A percentile compares a stretch with the other conserved stretches of the same genome.
phyloP scores from a whole-genome alignment of 1,140 invertebrate species.

The Zeugodacus cucurbitae region DNA sequence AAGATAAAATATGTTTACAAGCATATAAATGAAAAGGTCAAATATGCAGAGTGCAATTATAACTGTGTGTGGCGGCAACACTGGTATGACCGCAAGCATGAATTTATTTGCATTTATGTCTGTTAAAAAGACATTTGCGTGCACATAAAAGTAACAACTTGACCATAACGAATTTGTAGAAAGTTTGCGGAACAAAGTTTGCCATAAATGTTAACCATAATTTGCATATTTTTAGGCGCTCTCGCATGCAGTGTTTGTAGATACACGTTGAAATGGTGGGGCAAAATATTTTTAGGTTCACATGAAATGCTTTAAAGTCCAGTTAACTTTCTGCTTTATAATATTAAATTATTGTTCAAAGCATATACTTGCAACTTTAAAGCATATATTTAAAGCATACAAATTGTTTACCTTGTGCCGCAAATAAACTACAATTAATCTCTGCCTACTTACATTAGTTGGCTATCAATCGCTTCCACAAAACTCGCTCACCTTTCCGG shows the following conservation, averaged over 20 bases:
- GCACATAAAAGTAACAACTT: neutral
- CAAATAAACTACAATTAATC: neutral
- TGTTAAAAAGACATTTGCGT: neutral
- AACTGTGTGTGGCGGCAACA: neutral
- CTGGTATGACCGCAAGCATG: neutral
- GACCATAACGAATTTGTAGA: neutral
- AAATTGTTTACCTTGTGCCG: neutral
- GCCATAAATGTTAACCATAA: neutral
- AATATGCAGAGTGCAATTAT: neutral
- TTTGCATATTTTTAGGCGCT: slow-evolving; percentile 17
- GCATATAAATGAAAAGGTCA: neutral
- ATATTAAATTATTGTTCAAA: too few relatives aligned
- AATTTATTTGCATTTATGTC: neutral
- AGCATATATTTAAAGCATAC: neutral
- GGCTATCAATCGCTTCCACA: neutral
- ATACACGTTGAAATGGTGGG: neutral
- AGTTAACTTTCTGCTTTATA: neutral
- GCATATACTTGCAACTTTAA: neutral
- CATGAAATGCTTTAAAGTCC: neutral
- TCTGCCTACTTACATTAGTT: neutral
- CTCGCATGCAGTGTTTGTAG: neutral
- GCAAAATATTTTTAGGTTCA: neutral
- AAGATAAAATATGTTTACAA: neutral
- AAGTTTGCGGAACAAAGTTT: neutral
- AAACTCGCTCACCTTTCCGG: neutral